Evolutionary conservation across 2,888 invertebrate species (phyloP).

Genomic region (Acrobasis consociella): DNA sequence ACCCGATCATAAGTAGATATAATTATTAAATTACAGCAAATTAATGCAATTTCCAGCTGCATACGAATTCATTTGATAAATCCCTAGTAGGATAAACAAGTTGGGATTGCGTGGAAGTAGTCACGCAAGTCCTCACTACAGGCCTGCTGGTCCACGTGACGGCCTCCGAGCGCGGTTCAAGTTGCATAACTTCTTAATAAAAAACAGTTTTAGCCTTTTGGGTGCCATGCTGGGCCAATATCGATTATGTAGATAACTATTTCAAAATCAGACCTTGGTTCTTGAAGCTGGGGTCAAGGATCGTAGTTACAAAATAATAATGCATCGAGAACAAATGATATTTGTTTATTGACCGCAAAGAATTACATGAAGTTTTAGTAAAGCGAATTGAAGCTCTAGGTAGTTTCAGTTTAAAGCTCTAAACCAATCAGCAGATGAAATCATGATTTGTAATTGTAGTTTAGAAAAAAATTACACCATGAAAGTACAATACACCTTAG

Average conservation of each 20-base stretch:
- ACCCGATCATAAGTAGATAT: not conserved
- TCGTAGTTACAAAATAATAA: conserved; percentile 15
- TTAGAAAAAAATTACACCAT: too few species aligned
- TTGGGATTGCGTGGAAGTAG: conserved; percentile 11
- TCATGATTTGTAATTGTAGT: not conserved
- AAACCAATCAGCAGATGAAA: not conserved
- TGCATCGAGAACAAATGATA: conserved; percentile 28
- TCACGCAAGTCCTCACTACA: conserved; percentile 7
- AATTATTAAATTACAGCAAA: not conserved
- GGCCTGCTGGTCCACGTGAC: not conserved
- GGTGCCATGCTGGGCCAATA: not conserved
- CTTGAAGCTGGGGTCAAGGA: conserved; percentile 30
- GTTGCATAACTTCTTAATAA: conserved; percentile 10
- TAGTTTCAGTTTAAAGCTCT: conserved; percentile 8
- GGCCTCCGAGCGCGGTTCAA: conserved; percentile 4
- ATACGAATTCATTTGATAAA: not conserved
- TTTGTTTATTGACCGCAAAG: conserved; percentile 26
- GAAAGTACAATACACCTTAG: too few species aligned
- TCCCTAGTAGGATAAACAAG: conserved; percentile 2
- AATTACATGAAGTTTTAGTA: conserved; percentile 1
- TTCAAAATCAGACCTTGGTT: conserved; percentile 23
- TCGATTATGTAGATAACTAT: conserved; percentile 21
- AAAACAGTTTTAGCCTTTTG: conserved; percentile 6
- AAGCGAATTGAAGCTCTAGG: conserved; percentile 19
- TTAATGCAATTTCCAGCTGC: not conserved